Conservation (phyloP, 2,888 invertebrate genomes). For the Cerastoderma edule region DNA sequence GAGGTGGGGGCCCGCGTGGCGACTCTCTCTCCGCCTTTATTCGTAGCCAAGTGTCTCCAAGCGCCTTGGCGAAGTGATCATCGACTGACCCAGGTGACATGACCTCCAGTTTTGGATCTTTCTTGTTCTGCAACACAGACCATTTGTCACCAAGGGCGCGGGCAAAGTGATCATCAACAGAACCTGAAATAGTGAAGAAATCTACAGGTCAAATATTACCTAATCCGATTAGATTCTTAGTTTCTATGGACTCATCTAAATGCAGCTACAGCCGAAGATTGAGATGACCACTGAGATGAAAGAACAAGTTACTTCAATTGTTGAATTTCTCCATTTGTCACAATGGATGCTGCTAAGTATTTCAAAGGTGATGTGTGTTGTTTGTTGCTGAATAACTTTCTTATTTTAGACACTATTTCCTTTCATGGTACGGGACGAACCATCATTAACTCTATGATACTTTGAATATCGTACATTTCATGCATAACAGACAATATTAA, state of each 20-base stretch:
- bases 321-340: neutral
- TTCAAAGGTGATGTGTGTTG: too few relatives aligned
- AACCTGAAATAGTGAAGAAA: constrained; percentile 77
- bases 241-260: neutral
- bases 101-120: constrained; percentile 63
- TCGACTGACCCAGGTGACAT: constrained; percentile 87
- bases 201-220: neutral
- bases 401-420: too few relatives aligned
- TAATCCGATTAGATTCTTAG: neutral
- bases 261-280: neutral
- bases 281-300: neutral
- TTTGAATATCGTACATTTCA: too few relatives aligned
- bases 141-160: constrained; percentile 92
- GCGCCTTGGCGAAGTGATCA: constrained; percentile 96
- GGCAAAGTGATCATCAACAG: constrained; percentile 96
- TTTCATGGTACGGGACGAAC: too few relatives aligned
- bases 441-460: too few relatives aligned
- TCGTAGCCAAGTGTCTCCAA: constrained; percentile 90
- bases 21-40: constrained; percentile 79
- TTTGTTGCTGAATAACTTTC: too few relatives aligned
- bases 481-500: too few relatives aligned
- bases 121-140: constrained; percentile 83
- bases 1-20: constrained; percentile 48
- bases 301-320: neutral
- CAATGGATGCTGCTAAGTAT: neutral